Evolutionary conservation across 2,888 invertebrate genomes (phyloP).

Genomic region (Lycaena phlaeas): DNA sequence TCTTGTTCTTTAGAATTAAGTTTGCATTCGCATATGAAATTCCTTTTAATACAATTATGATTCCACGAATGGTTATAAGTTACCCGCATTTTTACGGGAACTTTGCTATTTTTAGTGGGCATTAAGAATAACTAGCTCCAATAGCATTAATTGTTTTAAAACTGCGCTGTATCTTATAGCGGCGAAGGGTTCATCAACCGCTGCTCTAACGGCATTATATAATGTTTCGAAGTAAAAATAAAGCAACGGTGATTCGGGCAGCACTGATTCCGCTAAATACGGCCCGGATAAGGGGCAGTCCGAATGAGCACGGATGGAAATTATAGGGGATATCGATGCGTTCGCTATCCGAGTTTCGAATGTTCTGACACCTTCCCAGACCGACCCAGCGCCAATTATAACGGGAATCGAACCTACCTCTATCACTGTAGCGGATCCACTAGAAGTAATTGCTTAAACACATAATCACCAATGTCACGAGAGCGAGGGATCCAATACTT

Average conservation of each 20-base stretch:
- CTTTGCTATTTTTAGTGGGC: constrained; percentile 11
- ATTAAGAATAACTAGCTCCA: background rate
- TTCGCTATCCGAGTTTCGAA: constrained; percentile 27
- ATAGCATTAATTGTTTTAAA: constrained; percentile 1
- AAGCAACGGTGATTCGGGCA: constrained; percentile 1
- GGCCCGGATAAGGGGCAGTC: constrained; percentile 30
- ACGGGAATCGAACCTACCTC: constrained; percentile 45
- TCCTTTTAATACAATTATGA: constrained; percentile 10
- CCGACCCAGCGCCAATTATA: constrained; percentile 48
- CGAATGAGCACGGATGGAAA: constrained; percentile 35
- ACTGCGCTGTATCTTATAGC: background rate
- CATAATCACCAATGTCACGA: constrained; percentile 44
- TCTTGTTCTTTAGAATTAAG: constrained; percentile 12
- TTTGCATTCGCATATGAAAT: constrained; percentile 7
- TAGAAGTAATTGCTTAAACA: constrained; percentile 58
- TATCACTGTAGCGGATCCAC: constrained; percentile 30
- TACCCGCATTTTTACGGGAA: constrained; percentile 10
- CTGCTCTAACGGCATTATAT: constrained; percentile 3
- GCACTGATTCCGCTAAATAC: constrained; percentile 11
- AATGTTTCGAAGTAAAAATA: constrained; percentile 7
- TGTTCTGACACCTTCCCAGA: constrained; percentile 49
- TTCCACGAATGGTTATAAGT: constrained; percentile 8
- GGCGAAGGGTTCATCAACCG: constrained; percentile 4
- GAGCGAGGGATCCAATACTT: constrained; percentile 46
- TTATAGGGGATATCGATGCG: constrained; percentile 44